Conservation (phyloP, 2,797 vertebrate genomes). For the Selene dorsalis region DNA sequence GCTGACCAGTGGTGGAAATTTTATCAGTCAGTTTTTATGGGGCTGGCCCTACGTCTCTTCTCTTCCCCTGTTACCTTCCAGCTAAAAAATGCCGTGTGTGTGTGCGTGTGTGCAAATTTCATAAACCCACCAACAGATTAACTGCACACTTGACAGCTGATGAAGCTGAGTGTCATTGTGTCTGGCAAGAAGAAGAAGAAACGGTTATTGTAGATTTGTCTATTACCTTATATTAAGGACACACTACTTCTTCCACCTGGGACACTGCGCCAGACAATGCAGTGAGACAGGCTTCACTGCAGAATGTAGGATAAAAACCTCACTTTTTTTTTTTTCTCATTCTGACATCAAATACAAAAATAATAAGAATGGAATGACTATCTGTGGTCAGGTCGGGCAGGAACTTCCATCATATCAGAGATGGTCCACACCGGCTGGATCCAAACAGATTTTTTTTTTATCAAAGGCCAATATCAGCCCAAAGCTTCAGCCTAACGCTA, state of each 20-base stretch:
- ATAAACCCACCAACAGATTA: too few relatives aligned
- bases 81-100: too few relatives aligned
- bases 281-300: slow-evolving; percentile 5
- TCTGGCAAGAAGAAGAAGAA: too few relatives aligned
- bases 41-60: too few relatives aligned
- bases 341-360: slow-evolving; percentile 63
- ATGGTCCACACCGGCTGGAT: slow-evolving; percentile 32
- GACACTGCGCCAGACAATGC: slow-evolving; percentile 3
- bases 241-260: not conserved
- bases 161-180: too few relatives aligned
- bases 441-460: slow-evolving; percentile 54
- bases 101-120: too few relatives aligned
- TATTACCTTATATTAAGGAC: too few relatives aligned
- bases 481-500: slow-evolving; percentile 35
- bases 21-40: too few relatives aligned
- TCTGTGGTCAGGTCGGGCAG: slow-evolving; percentile 63
- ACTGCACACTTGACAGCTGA: too few relatives aligned
- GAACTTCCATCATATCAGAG: slow-evolving; percentile 62
- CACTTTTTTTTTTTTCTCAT: slow-evolving; percentile 21
- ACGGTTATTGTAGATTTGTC: too few relatives aligned
- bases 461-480: slow-evolving; percentile 64
- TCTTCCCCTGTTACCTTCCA: too few relatives aligned
- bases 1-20: too few relatives aligned
- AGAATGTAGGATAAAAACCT: slow-evolving; percentile 37
- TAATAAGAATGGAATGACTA: slow-evolving; percentile 64